A percentile compares a stretch with the other conserved stretches of the same genome.
Conservation (phyloP, 2,888 invertebrate species). For the Ochlodes sylvanus region DNA sequence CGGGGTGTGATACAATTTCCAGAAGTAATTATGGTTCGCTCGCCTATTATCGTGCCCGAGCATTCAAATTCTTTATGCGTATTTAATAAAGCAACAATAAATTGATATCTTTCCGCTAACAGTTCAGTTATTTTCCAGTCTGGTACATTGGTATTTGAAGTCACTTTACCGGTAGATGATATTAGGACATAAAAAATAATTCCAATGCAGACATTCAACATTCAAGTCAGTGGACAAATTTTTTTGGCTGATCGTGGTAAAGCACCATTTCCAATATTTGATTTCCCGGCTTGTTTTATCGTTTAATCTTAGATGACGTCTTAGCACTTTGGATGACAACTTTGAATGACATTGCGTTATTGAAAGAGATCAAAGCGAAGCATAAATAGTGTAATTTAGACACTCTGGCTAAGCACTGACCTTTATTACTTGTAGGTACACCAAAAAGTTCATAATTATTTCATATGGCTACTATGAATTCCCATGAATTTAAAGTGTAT, state of each 20-base stretch:
- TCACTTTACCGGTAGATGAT: background rate
- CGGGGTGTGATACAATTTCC: conserved; percentile 57
- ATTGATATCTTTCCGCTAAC: conserved; percentile 65
- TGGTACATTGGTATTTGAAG: conserved; percentile 11
- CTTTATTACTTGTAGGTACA: no score
- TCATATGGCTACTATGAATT: no score
- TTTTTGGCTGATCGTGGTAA: background rate
- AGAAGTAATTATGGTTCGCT: conserved; percentile 62
- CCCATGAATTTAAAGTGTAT: no score
- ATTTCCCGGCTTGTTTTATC: background rate
- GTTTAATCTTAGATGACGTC: background rate
- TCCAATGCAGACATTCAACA: background rate
- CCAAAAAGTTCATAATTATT: no score
- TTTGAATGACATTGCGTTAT: background rate
- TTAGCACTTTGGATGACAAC: background rate
- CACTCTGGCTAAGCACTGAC: no score
- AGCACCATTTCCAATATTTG: background rate
- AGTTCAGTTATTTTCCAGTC: conserved; percentile 54
- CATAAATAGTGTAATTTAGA: no score
- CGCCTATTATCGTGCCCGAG: conserved; percentile 61
- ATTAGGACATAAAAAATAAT: background rate
- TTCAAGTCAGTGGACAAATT: background rate
- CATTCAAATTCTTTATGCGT: conserved; percentile 56
- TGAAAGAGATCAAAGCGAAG: no score
- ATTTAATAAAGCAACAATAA: conserved; percentile 62